Evolutionary conservation across 2,113 vertebrate genomes (phyloP), one percentile per base, ranked within the genome.

Genomic region (Hypanus sabinus): DNA sequence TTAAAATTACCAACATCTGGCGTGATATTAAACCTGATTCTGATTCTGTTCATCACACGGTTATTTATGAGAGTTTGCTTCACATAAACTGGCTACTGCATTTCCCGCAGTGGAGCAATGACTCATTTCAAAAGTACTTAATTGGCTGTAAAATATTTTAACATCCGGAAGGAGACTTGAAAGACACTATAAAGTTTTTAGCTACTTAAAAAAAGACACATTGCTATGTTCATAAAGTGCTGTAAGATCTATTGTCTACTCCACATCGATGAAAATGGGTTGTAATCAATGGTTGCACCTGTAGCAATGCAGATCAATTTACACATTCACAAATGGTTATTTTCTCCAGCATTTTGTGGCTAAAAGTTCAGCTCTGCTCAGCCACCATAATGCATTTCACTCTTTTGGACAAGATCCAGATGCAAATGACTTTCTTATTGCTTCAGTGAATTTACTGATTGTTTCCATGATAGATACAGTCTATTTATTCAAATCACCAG

Each of bases 401-500:
- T 55, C 7, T 0, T 38, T 73, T 73, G 65, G 70, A 93, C 33
- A 73, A 93, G 22, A 73, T 73, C 36, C 11, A n/a, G 68, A 22
- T 93, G 36, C 33, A 93, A 93, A 93, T 55, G 36, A 73, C 33
- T 93, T 46, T 68, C 36, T 73, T 27, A 22, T 70, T 93, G 91
- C 91, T 93, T 93, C 62, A 73, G 10, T 93, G 91, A 70, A 93
- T 46, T 73, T 73, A 38, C 68, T 93, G 91, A 93, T 93, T 93
- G 57, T 65, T 20, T 93, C 91, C 24, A 70, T 27, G n/a, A 73
- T 73, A 11, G 36, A 93, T 73, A 93, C 20, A 93, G 73, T 93
- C 71, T 71, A 92, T 92, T 92, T 71, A 93, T 93, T 73, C 68
- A 93, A 93, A 93, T 93, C 91, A 93, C 46, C 68, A 93, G 22